phyloP scores from a whole-genome alignment of 2,797 vertebrate species.

The Urosaurus nigricauda region DNA sequence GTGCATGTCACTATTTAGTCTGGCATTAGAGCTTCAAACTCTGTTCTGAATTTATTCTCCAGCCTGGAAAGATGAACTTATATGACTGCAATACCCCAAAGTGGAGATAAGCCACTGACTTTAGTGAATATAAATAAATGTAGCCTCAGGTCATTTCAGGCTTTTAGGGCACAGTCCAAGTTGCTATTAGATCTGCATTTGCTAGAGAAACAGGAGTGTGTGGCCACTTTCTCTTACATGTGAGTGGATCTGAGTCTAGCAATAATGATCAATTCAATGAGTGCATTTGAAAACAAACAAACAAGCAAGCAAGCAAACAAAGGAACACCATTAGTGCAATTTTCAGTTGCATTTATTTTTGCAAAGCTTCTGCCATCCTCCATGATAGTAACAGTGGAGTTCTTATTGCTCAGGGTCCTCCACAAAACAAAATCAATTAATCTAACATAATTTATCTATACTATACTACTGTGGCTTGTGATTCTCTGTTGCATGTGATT shows the following conservation, averaged over 20 bases:
- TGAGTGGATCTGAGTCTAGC: background rate
- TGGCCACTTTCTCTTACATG: background rate
- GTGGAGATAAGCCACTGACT: background rate
- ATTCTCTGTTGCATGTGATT: conserved; percentile 7
- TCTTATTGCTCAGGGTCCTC: background rate
- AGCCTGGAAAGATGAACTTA: background rate
- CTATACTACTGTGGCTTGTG: background rate
- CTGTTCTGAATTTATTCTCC: background rate
- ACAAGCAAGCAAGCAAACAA: too few relatives aligned
- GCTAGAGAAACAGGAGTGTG: background rate
- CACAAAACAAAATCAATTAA: conserved; percentile 17
- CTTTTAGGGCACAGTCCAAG: background rate
- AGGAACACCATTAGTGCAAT: background rate
- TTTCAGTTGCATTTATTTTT: background rate
- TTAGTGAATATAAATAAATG: background rate
- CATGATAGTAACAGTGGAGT: background rate
- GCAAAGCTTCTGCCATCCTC: conserved; percentile 4
- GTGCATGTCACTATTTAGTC: background rate
- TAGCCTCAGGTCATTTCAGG: background rate
- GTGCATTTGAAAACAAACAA: background rate
- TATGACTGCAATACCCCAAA: background rate
- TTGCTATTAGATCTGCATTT: background rate
- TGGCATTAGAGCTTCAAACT: too few relatives aligned
- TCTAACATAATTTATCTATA: background rate
- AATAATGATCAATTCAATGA: background rate